Evolutionary conservation across 2,113 vertebrate species (phyloP).

Genomic region (Pleuronectes platessa): DNA sequence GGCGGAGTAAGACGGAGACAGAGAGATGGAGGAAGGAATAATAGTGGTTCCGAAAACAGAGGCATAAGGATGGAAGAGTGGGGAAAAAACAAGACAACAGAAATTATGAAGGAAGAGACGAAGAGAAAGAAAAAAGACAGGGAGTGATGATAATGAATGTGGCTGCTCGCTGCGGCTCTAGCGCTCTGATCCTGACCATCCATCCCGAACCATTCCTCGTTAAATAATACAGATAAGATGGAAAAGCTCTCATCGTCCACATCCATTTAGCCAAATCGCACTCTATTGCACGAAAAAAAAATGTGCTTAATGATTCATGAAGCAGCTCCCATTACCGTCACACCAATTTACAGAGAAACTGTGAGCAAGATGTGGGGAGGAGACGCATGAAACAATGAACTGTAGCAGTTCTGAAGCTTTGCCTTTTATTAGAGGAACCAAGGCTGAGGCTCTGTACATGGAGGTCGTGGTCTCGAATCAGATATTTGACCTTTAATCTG

Average conservation of each 20-base stretch:
- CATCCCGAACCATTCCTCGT: slow-evolving; percentile 32
- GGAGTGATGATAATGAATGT: slow-evolving; percentile 41
- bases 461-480: neutral
- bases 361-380: neutral
- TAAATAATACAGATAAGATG: slow-evolving; percentile 66
- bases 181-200: slow-evolving; percentile 27
- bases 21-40: slow-evolving; percentile 25
- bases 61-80: slow-evolving; percentile 10
- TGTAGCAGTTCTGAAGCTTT: neutral
- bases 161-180: slow-evolving; percentile 6
- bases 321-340: slow-evolving; percentile 56
- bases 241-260: slow-evolving; percentile 54
- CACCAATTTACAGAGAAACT: slow-evolving; percentile 15
- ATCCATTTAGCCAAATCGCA: slow-evolving; percentile 65
- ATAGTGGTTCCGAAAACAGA: slow-evolving; percentile 12
- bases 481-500: slow-evolving; percentile 12
- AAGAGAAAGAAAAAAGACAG: slow-evolving; percentile 17
- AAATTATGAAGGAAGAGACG: slow-evolving; percentile 24
- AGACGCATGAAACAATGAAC: neutral
- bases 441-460: neutral
- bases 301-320: slow-evolving; percentile 72
- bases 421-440: neutral
- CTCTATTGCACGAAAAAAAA: slow-evolving; percentile 48
- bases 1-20: slow-evolving; percentile 22
- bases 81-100: slow-evolving; percentile 32